Base-by-base conservation (phyloP, 2,888 invertebrate species). In the Taphrorychus bicolor region DNA sequence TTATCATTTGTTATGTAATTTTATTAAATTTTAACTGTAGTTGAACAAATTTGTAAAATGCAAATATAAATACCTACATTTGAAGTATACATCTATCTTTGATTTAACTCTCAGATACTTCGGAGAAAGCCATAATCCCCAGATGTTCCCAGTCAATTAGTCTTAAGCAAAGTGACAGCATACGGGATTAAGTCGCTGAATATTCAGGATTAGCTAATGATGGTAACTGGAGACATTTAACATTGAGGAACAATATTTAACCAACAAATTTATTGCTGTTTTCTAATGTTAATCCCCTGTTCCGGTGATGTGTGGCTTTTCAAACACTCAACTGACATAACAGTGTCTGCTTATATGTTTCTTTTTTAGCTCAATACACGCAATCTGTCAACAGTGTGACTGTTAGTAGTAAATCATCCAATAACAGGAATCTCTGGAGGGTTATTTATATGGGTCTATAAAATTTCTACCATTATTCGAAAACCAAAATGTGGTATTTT, bases 401-500 rank as follows among this genome's bases (percentile, higher is more conserved):
- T n/a, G n/a, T n/a, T n/a, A n/a, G n/a, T n/a, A n/a, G n/a, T n/a
- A n/a, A n/a, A n/a, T n/a, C n/a, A n/a, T n/a, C n/a, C n/a, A n/a
- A n/a, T n/a, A n/a, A n/a, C n/a, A n/a, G n/a, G n/a, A n/a, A n/a
- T 32, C 32, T 32, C 7, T 32, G 7, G 7, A 32, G 11, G 11
- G 32, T 32, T 32, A 32, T 32, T 32, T 32, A 32, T 32, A 32
- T 11, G 9, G 32, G 32, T 11, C 32, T 9, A 32, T 32, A 32
- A 32, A 32, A 32, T 32, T 1, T 1, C 32, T 32, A 32, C 40
- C 24, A 51, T 65, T 21, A 65, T 59, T 49, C 22, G 17, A 24
- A 65, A 65, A 65, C 65, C 59, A 65, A 59, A 59, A 59, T 58
- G 65, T 58, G 53, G 58, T 41, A 45, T 14, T 3, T 45, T 7